Base-by-base conservation (phyloP, 2,113 vertebrate genomes). In the Prinia subflava region DNA sequence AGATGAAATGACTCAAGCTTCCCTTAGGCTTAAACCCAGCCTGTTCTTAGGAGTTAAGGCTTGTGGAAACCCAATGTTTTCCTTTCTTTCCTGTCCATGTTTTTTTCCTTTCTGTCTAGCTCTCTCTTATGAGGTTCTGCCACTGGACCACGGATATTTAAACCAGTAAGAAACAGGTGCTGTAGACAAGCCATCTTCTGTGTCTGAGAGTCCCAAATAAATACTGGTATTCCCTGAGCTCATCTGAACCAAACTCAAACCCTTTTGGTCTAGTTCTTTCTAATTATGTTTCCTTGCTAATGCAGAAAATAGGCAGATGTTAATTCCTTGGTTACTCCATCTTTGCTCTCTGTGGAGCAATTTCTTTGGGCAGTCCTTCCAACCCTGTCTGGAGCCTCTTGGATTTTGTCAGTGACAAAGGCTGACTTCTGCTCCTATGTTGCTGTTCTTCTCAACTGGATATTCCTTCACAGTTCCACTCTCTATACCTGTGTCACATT, bases 1-100 rank as follows among this genome's bases (percentile, higher is more conserved):
- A 87, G 68, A 81, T 81, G 44, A 94, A 96, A 90, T 87, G 83
- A 90, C 76, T 94, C 76, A 68, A 73, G 74, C 37, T 96, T 76
- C 93, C 71, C 53, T 94, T 83, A 92, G 93, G 74, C 69, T 92
- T 92, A 86, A 83, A 81, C 11, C 0, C 14, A 83, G 60, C 35
- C 82, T 52, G 33, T 71, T 83, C 57, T 75, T 46, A 86, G 52
- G 17, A 94, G 71, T 88, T 79, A 35, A 35, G 75, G 37, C 57
- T 87, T 60, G 37, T 85, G 62, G 73, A 83, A 85, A 52, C 79
- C 65, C 33, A 39, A 0, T 79, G 30, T 87, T 90, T 85, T 92
- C 55, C 50, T 56, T 75, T 89, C 30, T 91, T 94, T 81, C 42
- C 18, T 56, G 57, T 22, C 35, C 30, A 9, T 28, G 19, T 0